Evolutionary conservation across 2,888 invertebrate genomes (phyloP).

Genomic region (Thereva unica): DNA sequence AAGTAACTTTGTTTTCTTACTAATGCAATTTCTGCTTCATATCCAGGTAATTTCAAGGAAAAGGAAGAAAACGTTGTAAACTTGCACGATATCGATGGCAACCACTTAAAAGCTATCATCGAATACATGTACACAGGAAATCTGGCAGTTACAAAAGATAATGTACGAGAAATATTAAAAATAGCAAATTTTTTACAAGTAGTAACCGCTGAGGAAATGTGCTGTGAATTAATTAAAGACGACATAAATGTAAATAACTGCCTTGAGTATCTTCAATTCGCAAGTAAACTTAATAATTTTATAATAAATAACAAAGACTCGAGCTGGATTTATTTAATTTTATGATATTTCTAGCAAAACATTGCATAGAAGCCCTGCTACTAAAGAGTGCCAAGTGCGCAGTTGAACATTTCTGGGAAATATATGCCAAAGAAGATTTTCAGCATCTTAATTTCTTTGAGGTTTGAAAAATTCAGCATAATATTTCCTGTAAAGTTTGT

Average conservation of each 20-base stretch:
- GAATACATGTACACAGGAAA: conserved; percentile 39
- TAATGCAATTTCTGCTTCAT: neutral
- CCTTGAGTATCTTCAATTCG: conserved; percentile 38
- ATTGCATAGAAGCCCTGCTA: conserved; percentile 36
- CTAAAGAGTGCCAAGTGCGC: conserved; percentile 37
- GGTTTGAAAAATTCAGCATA: conserved; percentile 23
- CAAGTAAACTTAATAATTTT: conserved; percentile 22
- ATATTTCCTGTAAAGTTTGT: neutral
- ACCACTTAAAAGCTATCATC: conserved; percentile 27
- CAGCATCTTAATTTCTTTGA: conserved; percentile 40
- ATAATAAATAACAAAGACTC: neutral
- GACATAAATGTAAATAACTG: conserved; percentile 37
- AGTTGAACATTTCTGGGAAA: conserved; percentile 38
- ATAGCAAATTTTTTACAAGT: conserved; percentile 40
- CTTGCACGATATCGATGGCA: conserved; percentile 37
- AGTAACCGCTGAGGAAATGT: conserved; percentile 38
- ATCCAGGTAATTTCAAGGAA: conserved; percentile 47
- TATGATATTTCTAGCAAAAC: conserved; percentile 37
- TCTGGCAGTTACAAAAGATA: conserved; percentile 32
- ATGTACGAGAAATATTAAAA: conserved; percentile 36
- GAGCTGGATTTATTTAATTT: neutral
- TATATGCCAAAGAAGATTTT: conserved; percentile 38
- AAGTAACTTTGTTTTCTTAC: neutral
- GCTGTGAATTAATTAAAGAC: conserved; percentile 31
- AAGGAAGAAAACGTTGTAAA: conserved; percentile 45